Evolutionary conservation across 1,140 invertebrate genomes (phyloP).

Genomic region (Elysia chlorotica): DNA sequence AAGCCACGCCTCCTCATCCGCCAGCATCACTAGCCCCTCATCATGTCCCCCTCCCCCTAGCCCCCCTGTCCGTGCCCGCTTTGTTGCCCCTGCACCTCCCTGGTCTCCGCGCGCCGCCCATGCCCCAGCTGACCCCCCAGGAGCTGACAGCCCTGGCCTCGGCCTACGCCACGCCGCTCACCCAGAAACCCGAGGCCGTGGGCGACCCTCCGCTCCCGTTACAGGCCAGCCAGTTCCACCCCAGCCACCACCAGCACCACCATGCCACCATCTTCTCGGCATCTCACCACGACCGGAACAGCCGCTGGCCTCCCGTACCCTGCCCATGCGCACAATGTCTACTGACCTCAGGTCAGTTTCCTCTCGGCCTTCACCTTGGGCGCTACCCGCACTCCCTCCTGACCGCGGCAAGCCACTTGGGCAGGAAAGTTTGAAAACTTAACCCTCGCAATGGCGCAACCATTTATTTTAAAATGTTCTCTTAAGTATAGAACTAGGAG

Average conservation of each 20-base stretch:
- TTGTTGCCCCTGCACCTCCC: not conserved
- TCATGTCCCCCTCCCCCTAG: not conserved
- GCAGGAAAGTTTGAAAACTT: not conserved
- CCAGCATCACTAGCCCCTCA: not conserved
- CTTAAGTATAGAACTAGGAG: no score
- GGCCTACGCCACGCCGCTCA: not conserved
- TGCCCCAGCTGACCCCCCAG: not conserved
- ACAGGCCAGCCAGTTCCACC: not conserved
- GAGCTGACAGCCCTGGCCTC: not conserved
- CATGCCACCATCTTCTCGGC: not conserved
- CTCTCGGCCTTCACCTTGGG: slow-evolving; percentile 2
- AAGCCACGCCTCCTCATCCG: not conserved
- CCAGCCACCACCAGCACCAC: not conserved
- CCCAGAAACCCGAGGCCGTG: not conserved
- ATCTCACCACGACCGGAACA: no score
- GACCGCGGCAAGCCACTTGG: not conserved
- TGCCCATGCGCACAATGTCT: slow-evolving; percentile 22
- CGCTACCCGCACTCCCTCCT: slow-evolving; percentile 7
- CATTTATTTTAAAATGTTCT: not conserved
- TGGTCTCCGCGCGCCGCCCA: not conserved
- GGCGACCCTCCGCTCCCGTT: no score
- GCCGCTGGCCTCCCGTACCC: slow-evolving; percentile 1
- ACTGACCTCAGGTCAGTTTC: not conserved
- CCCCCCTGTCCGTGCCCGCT: not conserved
- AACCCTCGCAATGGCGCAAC: not conserved